These are phyloP conservation scores for Nemurella pictetii DNA, from an alignment of 2,888 invertebrate genomes.

Conservation along the genomic window DNA sequence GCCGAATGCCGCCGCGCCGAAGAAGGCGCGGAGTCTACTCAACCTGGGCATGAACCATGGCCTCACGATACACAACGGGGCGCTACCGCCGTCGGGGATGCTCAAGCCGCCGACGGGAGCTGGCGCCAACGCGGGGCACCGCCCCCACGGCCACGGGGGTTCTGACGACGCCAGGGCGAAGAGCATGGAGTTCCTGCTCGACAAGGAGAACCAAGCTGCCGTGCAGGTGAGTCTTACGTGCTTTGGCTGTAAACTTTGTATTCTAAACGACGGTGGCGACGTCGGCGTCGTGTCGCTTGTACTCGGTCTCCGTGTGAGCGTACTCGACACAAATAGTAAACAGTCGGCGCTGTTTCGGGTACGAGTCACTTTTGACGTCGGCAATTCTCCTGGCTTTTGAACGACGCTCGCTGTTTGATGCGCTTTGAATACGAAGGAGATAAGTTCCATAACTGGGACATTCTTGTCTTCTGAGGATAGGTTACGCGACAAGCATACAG, in stretches of 20 bases:
- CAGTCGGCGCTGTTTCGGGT: background rate
- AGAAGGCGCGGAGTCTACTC: conserved; percentile 69
- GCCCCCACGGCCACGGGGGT: conserved; percentile 53
- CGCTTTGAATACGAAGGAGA: background rate
- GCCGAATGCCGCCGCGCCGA: conserved; percentile 39
- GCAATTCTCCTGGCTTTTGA: background rate
- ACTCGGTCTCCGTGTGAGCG: no score
- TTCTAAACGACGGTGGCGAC: background rate
- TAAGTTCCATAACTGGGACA: background rate
- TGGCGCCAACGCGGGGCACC: conserved; percentile 50
- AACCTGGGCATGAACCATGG: conserved; percentile 54
- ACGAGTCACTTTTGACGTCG: background rate
- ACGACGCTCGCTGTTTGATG: background rate
- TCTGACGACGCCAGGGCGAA: conserved; percentile 61
- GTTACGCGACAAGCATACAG: background rate
- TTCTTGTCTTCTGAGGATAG: background rate
- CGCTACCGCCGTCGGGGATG: conserved; percentile 17
- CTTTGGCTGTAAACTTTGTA: conserved; percentile 47
- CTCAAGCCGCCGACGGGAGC: conserved; percentile 41
- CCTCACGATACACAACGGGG: conserved; percentile 2
- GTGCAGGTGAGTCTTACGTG: conserved; percentile 71
- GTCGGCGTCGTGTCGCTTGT: background rate
- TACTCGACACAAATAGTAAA: background rate
- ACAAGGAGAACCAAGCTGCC: conserved; percentile 86
- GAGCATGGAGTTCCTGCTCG: conserved; percentile 94